Evolutionary conservation across 92 coral and sea anemone species (phyloP).

Genomic region (Metridium senile): DNA sequence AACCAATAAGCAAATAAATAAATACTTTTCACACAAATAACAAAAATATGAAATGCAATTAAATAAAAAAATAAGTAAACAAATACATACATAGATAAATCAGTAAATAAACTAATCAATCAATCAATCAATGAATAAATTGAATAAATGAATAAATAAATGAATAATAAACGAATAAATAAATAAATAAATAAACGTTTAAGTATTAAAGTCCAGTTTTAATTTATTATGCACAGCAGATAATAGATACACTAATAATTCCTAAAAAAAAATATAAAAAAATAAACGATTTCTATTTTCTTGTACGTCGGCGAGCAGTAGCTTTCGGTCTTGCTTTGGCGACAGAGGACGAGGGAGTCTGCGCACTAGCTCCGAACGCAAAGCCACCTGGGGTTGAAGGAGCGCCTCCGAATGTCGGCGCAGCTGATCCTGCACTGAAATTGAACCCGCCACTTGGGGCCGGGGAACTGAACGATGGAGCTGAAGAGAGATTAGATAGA

Average conservation of each 20-base stretch:
- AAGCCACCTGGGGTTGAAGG: slow-evolving; percentile 32
- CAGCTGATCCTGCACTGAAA: slow-evolving; percentile 36
- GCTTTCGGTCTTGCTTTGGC: slow-evolving; percentile 45
- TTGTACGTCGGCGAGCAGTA: slow-evolving; percentile 42
- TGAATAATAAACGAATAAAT: too few species aligned
- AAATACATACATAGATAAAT: too few species aligned
- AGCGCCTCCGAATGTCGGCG: slow-evolving; percentile 44
- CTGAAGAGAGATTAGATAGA: background rate
- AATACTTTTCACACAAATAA: too few species aligned
- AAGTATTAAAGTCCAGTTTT: too few species aligned
- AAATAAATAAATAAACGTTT: too few species aligned
- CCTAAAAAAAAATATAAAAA: background rate
- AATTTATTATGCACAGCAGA: background rate
- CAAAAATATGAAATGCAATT: too few species aligned
- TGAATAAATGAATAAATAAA: too few species aligned
- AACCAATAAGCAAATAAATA: too few species aligned
- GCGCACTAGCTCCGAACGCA: slow-evolving; percentile 14
- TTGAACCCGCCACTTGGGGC: slow-evolving; percentile 50
- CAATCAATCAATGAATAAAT: too few species aligned
- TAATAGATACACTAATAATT: background rate
- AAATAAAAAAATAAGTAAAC: too few species aligned
- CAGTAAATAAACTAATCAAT: too few species aligned
- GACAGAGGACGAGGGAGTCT: slow-evolving; percentile 17
- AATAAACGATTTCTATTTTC: slow-evolving; percentile 18
- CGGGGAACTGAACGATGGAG: slow-evolving; percentile 25